Conservation (phyloP, 2,113 vertebrate species). For the Malurus elegans region DNA sequence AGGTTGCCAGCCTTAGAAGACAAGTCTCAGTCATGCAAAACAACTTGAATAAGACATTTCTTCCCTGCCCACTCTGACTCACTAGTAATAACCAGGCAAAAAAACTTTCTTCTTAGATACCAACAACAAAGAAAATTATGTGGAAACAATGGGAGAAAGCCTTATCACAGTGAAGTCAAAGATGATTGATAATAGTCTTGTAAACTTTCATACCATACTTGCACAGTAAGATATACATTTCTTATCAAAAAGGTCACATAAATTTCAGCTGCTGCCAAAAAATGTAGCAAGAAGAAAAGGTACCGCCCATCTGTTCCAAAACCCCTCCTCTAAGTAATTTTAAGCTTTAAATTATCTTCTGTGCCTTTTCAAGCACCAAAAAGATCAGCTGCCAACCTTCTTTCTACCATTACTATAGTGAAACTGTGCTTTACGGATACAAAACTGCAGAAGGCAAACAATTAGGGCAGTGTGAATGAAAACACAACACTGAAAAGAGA, state of each 20-base stretch:
- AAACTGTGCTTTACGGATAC: background rate
- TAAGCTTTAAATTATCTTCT: background rate
- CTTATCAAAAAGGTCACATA: background rate
- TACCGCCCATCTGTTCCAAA: background rate
- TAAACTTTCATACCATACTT: background rate
- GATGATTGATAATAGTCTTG: background rate
- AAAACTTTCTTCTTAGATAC: background rate
- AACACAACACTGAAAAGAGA: background rate
- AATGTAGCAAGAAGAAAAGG: background rate
- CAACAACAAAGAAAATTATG: background rate
- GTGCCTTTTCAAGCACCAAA: background rate
- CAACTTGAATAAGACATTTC: background rate
- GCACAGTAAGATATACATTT: background rate
- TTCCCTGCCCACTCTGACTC: background rate
- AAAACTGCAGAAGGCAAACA: background rate
- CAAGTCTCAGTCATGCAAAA: slow-evolving; percentile 22
- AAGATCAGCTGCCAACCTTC: background rate
- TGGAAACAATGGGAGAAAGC: background rate
- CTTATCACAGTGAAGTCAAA: background rate
- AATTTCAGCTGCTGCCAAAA: background rate
- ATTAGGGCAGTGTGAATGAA: background rate
- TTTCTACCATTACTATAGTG: background rate
- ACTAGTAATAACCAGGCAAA: background rate
- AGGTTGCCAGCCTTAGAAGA: slow-evolving; percentile 29
- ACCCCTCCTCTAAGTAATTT: background rate